Conservation (phyloP, 1,140 invertebrate genomes). For the Cepaea nemoralis region DNA sequence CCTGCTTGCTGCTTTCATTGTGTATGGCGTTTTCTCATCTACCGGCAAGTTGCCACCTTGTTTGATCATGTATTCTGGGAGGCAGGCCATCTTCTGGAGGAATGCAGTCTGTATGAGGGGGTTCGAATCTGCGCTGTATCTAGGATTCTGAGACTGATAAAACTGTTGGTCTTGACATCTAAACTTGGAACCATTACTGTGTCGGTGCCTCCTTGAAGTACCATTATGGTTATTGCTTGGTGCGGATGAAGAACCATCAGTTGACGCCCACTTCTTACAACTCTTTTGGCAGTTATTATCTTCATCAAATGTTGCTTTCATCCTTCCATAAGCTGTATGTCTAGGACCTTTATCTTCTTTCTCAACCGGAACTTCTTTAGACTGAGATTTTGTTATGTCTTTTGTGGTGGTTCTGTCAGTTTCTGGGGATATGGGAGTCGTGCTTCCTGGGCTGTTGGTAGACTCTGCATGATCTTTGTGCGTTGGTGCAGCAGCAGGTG, state of each 20-base stretch:
- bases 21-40: not conserved
- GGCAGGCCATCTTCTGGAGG: not conserved
- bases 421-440: not conserved
- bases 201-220: not conserved
- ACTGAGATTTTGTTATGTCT: not conserved
- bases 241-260: not conserved
- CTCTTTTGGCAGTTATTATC: not conserved
- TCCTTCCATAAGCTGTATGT: not conserved
- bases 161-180: not conserved
- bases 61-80: not conserved
- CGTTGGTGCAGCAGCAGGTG: not conserved
- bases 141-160: not conserved
- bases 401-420: not conserved
- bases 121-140: constrained; percentile 2
- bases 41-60: not conserved
- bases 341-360: not conserved
- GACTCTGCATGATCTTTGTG: not conserved
- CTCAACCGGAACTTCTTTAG: not conserved
- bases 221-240: not conserved
- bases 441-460: not conserved
- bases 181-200: not conserved
- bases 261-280: no score
- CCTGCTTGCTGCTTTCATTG: not conserved
- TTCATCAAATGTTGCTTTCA: not conserved
- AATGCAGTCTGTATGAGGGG: not conserved